Evolutionary conservation across 2,888 invertebrate genomes (phyloP), one percentile per base, ranked within the genome.

Genomic region (Serrognathus titanus): DNA sequence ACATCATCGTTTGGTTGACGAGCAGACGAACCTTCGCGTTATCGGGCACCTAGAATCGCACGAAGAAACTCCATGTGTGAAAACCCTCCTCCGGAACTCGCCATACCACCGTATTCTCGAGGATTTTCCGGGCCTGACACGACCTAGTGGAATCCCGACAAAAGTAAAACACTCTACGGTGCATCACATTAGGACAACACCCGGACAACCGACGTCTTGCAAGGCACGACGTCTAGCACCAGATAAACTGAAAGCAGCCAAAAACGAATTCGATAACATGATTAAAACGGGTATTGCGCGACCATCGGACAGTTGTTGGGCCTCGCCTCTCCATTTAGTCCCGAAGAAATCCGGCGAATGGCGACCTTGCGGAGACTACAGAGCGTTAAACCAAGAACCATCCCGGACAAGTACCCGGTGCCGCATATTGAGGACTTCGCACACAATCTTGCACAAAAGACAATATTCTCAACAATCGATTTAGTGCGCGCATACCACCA

Each of bases 401-500:
- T 59, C 3, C 61, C 63, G 2, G 62, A 68, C 43, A 36, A 53
- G 4, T 68, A 68, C 48, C 57, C 63, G 1, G 51, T 63, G 3
- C 61, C 54, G 0, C 59, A 63, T 46, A 64, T 65, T n/a, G 59
- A 67, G 36, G 63, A 65, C 47, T 64, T 66, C 36, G 12, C 58
- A 8, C 51, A 60, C 5, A 51, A 41, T 49, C 63, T 66, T 35
- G 12, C 58, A 8, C 51, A 60, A 8, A 51, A 41, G 12, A 55
- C 37, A 20, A 46, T 50, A 7, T 59, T 59, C 38, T 56, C 48
- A 1, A 71, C 61, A 1, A 51, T 76, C 2, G 75, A 76, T 61
- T 62, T 78, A 3, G 64, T 66, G 0, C 62, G 67, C 40, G 75
- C 74, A 0, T 80, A 71, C 56, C 64, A 74, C 51, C 75, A 77